A percentile compares a stretch with the other conserved stretches of the same genome.
phyloP scores from a whole-genome alignment of 1,140 invertebrate species.

The Augochlora pura region DNA sequence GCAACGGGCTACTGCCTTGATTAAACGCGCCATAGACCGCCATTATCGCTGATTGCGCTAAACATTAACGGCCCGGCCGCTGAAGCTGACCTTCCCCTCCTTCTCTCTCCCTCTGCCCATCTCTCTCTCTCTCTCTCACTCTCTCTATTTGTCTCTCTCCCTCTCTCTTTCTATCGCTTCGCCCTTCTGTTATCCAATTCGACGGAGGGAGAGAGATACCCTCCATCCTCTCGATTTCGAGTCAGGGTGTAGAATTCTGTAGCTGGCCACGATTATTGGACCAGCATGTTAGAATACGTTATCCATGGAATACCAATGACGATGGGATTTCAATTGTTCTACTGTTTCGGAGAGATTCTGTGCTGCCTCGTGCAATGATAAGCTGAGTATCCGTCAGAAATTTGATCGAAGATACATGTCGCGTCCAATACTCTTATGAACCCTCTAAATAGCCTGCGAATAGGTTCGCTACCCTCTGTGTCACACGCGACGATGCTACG shows the following conservation, averaged over 20 bases:
- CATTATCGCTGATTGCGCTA: conserved; percentile 81
- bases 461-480: too few species aligned
- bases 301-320: conserved; percentile 25
- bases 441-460: neutral
- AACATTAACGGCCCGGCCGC: conserved; percentile 78
- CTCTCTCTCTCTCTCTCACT: too few species aligned
- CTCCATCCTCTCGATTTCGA: conserved; percentile 52
- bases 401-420: neutral
- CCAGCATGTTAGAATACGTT: conserved; percentile 43
- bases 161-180: too few species aligned
- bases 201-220: neutral
- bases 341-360: conserved; percentile 10
- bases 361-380: neutral
- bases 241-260: conserved; percentile 52
- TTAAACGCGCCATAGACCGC: conserved; percentile 81
- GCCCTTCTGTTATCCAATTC: too few species aligned
- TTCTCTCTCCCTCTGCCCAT: neutral
- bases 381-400: neutral
- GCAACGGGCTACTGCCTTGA: conserved; percentile 80
- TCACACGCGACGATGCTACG: too few species aligned
- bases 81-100: conserved; percentile 50
- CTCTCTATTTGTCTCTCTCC: neutral
- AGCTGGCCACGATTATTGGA: conserved; percentile 64
- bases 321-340: conserved; percentile 44
- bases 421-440: neutral